These are phyloP conservation scores for Oxyura jamaicensis DNA, from an alignment of 2,113 vertebrate species.

Conservation along the genomic window DNA sequence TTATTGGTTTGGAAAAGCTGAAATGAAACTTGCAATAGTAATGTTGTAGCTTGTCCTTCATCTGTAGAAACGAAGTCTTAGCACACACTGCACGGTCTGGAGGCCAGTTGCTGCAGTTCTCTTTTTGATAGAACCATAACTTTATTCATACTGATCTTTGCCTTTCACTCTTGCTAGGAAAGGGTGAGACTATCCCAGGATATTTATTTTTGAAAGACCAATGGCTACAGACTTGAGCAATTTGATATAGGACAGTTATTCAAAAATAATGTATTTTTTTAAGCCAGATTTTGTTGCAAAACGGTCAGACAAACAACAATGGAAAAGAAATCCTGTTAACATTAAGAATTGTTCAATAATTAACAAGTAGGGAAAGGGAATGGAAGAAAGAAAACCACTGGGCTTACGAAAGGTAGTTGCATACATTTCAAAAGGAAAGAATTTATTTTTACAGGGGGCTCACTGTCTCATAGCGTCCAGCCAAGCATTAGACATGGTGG, in stretches of 20 bases:
- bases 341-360: not conserved
- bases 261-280: not conserved
- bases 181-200: not conserved
- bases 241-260: not conserved
- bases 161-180: not conserved
- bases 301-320: not conserved
- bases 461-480: not conserved
- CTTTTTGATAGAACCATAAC: not conserved
- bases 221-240: not conserved
- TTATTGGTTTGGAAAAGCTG: not conserved
- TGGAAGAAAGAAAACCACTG: not conserved
- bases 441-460: not conserved
- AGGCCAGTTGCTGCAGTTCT: not conserved
- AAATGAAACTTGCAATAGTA: not conserved
- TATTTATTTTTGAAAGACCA: not conserved
- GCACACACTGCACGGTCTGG: not conserved
- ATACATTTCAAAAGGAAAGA: not conserved
- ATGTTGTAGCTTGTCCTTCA: not conserved
- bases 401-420: not conserved
- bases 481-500: not conserved
- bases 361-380: not conserved
- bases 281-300: not conserved
- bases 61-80: not conserved
- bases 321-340: not conserved
- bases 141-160: not conserved